A percentile compares a stretch with the other conserved stretches of the same genome.
Evolutionary conservation across 2,797 vertebrate genomes (phyloP).

Genomic region (Sternarchorhynchus goeldii): DNA sequence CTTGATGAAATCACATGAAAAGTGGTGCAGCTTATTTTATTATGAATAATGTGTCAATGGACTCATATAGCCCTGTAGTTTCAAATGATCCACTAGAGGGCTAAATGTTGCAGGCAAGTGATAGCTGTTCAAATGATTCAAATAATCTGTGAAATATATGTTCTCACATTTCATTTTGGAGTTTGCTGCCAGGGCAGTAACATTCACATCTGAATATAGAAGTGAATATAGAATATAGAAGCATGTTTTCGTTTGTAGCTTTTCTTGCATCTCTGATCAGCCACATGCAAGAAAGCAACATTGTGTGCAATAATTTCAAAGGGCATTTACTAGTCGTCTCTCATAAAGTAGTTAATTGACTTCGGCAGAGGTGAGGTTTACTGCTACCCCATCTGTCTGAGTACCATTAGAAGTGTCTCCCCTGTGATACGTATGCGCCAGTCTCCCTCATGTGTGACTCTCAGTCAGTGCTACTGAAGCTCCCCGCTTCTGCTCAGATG

Average conservation of each 20-base stretch:
- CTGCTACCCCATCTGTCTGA: conserved; percentile 25
- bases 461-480: conserved; percentile 41
- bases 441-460: conserved; percentile 54
- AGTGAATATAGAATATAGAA: not conserved
- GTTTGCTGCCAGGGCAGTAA: not conserved
- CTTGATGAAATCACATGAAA: not conserved
- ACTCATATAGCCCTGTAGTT: conserved; percentile 54
- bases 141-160: conserved; percentile 7
- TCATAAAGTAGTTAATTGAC: not conserved
- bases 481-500: conserved; percentile 55
- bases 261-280: not conserved
- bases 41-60: conserved; percentile 37
- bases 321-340: conserved; percentile 4
- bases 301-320: not conserved
- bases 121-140: conserved; percentile 10
- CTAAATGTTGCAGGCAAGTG: conserved; percentile 18
- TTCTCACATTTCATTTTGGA: conserved; percentile 11
- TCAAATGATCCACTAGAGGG: conserved; percentile 64
- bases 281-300: not conserved
- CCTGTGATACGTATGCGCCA: conserved; percentile 56
- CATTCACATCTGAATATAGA: not conserved
- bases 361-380: conserved; percentile 25
- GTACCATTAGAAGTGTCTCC: conserved; percentile 30
- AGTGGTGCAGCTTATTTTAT: conserved; percentile 24
- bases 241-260: not conserved